Conservation (phyloP, 2,888 invertebrate genomes). For the Cephonodes hylas region DNA sequence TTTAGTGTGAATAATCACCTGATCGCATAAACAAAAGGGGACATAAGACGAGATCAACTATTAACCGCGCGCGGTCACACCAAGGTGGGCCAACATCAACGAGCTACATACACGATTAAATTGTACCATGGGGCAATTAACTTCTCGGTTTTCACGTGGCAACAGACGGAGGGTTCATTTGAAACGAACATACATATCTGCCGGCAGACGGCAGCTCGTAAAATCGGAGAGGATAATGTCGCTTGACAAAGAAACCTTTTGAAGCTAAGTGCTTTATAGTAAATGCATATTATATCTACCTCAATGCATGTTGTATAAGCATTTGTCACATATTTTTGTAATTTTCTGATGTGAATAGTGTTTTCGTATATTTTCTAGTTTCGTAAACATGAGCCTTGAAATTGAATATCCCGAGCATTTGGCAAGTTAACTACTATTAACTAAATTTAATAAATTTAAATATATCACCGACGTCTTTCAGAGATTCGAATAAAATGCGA, state of each 20-base stretch:
- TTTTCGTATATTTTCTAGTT: no score
- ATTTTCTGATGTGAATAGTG: no score
- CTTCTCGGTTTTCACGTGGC: neutral
- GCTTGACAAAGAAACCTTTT: no score
- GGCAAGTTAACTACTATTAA: no score
- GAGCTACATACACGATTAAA: neutral
- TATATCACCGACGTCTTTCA: no score
- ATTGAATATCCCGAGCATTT: no score
- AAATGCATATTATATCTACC: neutral
- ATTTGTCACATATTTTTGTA: no score
- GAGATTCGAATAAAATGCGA: no score
- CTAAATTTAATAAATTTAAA: no score
- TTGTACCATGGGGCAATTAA: neutral
- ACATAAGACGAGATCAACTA: constrained; percentile 18
- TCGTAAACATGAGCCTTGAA: no score
- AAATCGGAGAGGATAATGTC: no score
- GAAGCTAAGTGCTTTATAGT: neutral
- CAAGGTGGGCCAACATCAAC: constrained; percentile 42
- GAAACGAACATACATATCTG: neutral
- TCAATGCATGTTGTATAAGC: no score
- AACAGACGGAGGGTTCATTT: neutral
- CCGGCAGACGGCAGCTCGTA: neutral
- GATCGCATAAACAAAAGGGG: constrained; percentile 34
- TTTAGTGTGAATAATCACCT: constrained; percentile 23
- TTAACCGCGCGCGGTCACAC: constrained; percentile 30